These are phyloP conservation scores for Bombylius major DNA, from an alignment of 2,888 invertebrate genomes.

Conservation along the genomic window DNA sequence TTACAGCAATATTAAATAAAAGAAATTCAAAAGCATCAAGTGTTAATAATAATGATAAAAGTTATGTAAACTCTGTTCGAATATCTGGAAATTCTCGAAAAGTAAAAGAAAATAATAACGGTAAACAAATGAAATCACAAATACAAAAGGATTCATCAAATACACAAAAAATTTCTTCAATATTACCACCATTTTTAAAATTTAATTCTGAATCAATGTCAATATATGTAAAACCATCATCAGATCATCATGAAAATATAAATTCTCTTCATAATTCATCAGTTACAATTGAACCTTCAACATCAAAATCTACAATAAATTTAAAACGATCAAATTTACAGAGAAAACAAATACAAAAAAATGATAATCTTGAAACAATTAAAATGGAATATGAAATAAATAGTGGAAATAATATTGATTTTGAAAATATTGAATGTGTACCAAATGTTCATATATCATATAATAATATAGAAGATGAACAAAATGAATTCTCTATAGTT, in stretches of 20 bases:
- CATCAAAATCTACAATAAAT: background rate
- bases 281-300: background rate
- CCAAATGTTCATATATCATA: conserved; percentile 11
- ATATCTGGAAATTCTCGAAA: too few relatives aligned
- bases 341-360: background rate
- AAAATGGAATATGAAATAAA: background rate
- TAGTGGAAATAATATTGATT: conserved; percentile 5
- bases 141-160: too few relatives aligned
- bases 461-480: conserved; percentile 6
- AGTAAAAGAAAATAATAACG: too few relatives aligned
- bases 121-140: too few relatives aligned
- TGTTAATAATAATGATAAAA: too few relatives aligned
- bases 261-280: background rate
- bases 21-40: too few relatives aligned
- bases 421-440: conserved; percentile 16
- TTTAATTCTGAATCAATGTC: conserved; percentile 15
- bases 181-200: conserved; percentile 12
- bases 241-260: background rate
- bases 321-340: background rate
- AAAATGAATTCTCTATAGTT: background rate
- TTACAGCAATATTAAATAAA: too few relatives aligned
- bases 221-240: conserved; percentile 8
- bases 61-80: too few relatives aligned
- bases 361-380: background rate
- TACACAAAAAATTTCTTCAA: too few relatives aligned